Conservation (phyloP, 2,888 invertebrate genomes). For the Chrysolina oricalcia region DNA sequence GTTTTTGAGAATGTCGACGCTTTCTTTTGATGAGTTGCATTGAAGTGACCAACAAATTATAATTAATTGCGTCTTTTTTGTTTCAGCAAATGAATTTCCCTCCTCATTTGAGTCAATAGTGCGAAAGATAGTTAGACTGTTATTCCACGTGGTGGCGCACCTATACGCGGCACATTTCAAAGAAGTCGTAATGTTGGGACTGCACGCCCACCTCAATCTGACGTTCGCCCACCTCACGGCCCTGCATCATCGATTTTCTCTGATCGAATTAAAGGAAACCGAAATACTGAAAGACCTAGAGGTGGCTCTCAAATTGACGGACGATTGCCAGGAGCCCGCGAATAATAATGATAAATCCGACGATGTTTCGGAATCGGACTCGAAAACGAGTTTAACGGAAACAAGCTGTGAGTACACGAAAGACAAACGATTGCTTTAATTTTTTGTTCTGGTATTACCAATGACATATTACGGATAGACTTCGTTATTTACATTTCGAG, state of each 20-base stretch:
- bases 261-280: constrained; percentile 96
- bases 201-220: constrained; percentile 97
- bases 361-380: constrained; percentile 58
- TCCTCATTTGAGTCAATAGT: constrained; percentile 94
- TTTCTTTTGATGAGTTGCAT: too few relatives aligned
- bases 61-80: neutral
- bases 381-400: constrained; percentile 46
- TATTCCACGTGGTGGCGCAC: constrained; percentile 99
- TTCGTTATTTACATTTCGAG: too few relatives aligned
- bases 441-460: too few relatives aligned
- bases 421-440: neutral
- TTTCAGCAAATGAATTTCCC: constrained; percentile 93
- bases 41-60: too few relatives aligned
- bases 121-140: constrained; percentile 95
- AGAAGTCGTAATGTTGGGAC: constrained; percentile 92
- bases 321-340: constrained; percentile 69
- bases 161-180: constrained; percentile 98
- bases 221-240: constrained; percentile 97
- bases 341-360: constrained; percentile 63
- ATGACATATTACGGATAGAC: too few relatives aligned
- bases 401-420: constrained; percentile 49
- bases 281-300: constrained; percentile 95
- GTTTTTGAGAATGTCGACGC: too few relatives aligned
- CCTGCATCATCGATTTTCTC: constrained; percentile 87
- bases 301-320: constrained; percentile 82